Evolutionary conservation across 2,797 vertebrate genomes (phyloP).

Genomic region (Sebastes kiyomatsui): DNA sequence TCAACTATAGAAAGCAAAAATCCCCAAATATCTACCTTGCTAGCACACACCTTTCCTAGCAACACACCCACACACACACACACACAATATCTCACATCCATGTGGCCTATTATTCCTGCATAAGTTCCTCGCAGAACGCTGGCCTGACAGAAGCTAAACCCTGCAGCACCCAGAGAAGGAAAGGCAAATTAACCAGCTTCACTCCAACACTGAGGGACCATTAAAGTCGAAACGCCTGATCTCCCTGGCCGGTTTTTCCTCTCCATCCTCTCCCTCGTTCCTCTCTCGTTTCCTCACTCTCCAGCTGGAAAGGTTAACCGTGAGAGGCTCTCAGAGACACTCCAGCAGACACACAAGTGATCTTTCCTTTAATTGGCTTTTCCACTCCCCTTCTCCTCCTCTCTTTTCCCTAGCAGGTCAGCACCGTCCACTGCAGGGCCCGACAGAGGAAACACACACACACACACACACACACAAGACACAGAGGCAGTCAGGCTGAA

Average conservation of each 20-base stretch:
- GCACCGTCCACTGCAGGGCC: slow-evolving; percentile 70
- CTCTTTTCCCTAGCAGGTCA: slow-evolving; percentile 82
- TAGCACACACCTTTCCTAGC: not conserved
- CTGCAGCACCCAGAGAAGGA: slow-evolving; percentile 66
- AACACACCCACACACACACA: slow-evolving; percentile 18
- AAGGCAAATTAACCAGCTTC: slow-evolving; percentile 80
- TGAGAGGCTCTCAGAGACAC: slow-evolving; percentile 81
- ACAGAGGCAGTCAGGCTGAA: slow-evolving; percentile 77
- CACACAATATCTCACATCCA: slow-evolving; percentile 29
- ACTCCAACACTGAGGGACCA: slow-evolving; percentile 77
- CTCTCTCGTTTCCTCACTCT: slow-evolving; percentile 75
- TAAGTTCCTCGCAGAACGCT: slow-evolving; percentile 44
- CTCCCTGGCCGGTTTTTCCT: slow-evolving; percentile 73
- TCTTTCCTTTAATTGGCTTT: slow-evolving; percentile 88
- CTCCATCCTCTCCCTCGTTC: slow-evolving; percentile 70
- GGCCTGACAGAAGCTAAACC: slow-evolving; percentile 69
- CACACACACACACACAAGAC: slow-evolving; percentile 11
- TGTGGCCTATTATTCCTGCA: slow-evolving; percentile 59
- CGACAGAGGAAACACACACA: slow-evolving; percentile 51
- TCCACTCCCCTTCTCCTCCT: slow-evolving; percentile 79
- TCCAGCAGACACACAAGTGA: slow-evolving; percentile 83
- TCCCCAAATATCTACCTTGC: not conserved
- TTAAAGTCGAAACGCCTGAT: slow-evolving; percentile 76
- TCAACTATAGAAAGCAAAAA: slow-evolving; percentile 2
- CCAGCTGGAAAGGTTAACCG: slow-evolving; percentile 81